Conservation (phyloP, 2,113 vertebrate species). For the Rissa tridactyla region DNA sequence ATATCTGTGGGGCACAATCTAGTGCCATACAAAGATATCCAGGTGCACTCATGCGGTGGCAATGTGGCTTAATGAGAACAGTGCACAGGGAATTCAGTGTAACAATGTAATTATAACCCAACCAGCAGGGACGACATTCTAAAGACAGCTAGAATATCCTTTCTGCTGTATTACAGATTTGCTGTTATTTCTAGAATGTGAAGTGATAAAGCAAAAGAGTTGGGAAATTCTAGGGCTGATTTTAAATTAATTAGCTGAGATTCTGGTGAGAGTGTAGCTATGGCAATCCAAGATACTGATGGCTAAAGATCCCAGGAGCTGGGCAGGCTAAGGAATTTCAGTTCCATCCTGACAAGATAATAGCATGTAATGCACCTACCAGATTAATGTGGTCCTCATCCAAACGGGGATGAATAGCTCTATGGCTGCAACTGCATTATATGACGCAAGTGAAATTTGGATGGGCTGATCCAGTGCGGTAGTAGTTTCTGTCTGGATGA, state of each 20-base stretch:
- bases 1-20: fast-evolving
- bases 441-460: not conserved
- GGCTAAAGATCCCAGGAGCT: not conserved
- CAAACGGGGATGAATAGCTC: not conserved
- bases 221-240: not conserved
- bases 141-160: not conserved
- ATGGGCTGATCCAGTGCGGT: not conserved
- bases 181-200: not conserved
- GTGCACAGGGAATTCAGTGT: not conserved
- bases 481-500: fast-evolving
- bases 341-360: not conserved
- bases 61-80: not conserved
- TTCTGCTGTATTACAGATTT: not conserved
- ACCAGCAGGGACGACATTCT: not conserved
- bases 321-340: not conserved
- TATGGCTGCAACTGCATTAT: not conserved
- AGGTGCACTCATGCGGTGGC: not conserved
- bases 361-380: not conserved
- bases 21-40: not conserved
- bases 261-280: not conserved
- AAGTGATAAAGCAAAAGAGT: not conserved
- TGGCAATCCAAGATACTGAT: not conserved
- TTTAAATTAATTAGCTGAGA: slow-evolving; percentile 2
- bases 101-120: not conserved
- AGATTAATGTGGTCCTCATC: not conserved